phyloP scores from a whole-genome alignment of 2,888 invertebrate species.

The Metellina segmentata region DNA sequence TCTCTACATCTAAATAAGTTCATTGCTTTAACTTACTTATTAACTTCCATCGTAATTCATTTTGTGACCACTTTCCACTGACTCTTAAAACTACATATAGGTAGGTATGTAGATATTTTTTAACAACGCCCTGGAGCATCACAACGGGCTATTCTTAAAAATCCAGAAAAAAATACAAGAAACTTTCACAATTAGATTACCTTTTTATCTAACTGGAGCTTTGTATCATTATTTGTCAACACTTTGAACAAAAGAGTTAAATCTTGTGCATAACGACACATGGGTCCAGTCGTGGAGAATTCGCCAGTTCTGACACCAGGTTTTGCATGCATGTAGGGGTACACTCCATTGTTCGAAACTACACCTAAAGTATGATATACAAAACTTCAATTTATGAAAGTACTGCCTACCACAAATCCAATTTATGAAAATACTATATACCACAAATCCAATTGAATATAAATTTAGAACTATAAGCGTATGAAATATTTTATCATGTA shows the following conservation, averaged over 20 bases:
- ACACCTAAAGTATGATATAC: neutral
- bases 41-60: too few relatives aligned
- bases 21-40: too few relatives aligned
- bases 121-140: too few relatives aligned
- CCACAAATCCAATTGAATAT: neutral
- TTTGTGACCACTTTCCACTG: too few relatives aligned
- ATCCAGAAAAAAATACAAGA: too few relatives aligned
- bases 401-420: neutral
- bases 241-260: constrained; percentile 89
- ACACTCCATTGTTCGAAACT: neutral
- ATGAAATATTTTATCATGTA: too few relatives aligned
- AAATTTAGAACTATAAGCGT: too few relatives aligned
- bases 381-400: neutral
- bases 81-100: too few relatives aligned
- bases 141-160: too few relatives aligned
- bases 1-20: too few relatives aligned
- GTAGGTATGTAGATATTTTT: too few relatives aligned
- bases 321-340: neutral
- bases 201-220: neutral
- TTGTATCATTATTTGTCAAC: constrained; percentile 77
- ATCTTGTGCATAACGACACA: constrained; percentile 92
- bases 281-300: constrained; percentile 83
- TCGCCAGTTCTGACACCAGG: neutral
- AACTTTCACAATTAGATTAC: neutral
- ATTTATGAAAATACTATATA: neutral